These are phyloP conservation scores for Steromphala cineraria DNA, from an alignment of 2,888 invertebrate species.

Conservation along the genomic window DNA sequence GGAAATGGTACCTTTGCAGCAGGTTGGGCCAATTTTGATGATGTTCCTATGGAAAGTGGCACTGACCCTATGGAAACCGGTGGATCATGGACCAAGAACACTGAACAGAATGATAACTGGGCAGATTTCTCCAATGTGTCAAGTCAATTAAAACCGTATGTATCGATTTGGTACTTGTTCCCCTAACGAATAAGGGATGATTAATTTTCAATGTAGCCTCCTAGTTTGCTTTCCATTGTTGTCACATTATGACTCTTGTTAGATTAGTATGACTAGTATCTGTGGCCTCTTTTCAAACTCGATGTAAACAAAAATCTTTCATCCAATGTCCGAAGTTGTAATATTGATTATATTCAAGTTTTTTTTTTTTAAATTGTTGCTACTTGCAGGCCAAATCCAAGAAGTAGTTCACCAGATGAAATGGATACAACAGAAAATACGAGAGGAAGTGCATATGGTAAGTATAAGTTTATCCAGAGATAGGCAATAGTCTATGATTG, in stretches of 20 bases:
- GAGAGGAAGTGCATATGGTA: conserved; percentile 63
- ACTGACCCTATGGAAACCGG: conserved; percentile 73
- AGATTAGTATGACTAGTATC: too few species aligned
- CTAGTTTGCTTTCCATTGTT: too few species aligned
- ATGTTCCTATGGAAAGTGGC: conserved; percentile 60
- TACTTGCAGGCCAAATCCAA: conserved; percentile 48
- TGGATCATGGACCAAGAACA: conserved; percentile 71
- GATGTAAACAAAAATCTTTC: too few species aligned
- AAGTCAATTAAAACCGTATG: conserved; percentile 23
- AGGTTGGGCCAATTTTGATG: conserved; percentile 66
- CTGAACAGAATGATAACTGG: conserved; percentile 44
- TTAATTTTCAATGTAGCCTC: too few species aligned
- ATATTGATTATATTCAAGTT: too few species aligned
- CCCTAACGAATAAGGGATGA: too few species aligned
- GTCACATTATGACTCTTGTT: too few species aligned
- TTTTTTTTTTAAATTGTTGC: too few species aligned
- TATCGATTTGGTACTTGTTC: neutral
- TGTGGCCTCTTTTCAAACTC: too few species aligned
- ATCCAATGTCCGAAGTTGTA: too few species aligned
- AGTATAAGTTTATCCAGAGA: conserved; percentile 30
- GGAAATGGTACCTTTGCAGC: conserved; percentile 25
- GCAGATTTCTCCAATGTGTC: conserved; percentile 45
- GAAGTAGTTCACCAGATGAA: conserved; percentile 71
- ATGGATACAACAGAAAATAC: conserved; percentile 71
- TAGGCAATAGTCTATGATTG: neutral